Percentiles rank a stretch among this genome's conserved stretches.
Conservation (phyloP, 2,797 vertebrate genomes). For the Arvicola amphibius region DNA sequence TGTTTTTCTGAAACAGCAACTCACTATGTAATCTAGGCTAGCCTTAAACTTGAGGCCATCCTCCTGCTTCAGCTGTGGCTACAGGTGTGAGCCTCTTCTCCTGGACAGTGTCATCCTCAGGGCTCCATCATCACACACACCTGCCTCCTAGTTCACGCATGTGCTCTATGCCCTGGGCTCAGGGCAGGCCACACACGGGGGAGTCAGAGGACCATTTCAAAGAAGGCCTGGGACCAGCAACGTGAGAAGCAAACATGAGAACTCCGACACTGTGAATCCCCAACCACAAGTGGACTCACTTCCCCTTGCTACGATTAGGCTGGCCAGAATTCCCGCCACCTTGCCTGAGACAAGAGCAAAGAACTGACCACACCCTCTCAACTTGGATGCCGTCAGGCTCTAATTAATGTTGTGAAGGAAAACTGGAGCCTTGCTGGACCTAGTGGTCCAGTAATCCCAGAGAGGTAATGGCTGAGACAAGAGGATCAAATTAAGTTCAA, state of each 20-base stretch:
- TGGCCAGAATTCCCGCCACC: background rate
- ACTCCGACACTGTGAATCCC: background rate
- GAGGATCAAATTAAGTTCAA: background rate
- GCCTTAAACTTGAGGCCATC: background rate
- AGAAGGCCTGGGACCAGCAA: background rate
- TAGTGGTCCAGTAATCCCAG: background rate
- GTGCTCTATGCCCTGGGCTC: background rate
- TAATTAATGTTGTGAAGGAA: background rate
- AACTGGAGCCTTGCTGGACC: background rate
- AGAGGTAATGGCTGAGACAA: background rate
- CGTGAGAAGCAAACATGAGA: background rate
- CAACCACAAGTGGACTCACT: background rate
- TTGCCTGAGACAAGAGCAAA: background rate
- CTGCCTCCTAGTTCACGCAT: background rate
- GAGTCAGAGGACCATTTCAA: rapidly evolving
- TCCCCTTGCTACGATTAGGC: constrained; percentile 25
- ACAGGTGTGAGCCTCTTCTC: background rate
- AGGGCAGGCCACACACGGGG: rapidly evolving
- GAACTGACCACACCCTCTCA: background rate
- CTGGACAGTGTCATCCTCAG: rapidly evolving
- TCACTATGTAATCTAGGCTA: background rate
- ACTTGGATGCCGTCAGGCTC: background rate
- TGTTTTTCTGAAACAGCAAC: too few species aligned
- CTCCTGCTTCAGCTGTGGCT: background rate
- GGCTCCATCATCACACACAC: background rate